Base-by-base conservation (phyloP, 2,888 invertebrate genomes). In the Arge pagana region DNA sequence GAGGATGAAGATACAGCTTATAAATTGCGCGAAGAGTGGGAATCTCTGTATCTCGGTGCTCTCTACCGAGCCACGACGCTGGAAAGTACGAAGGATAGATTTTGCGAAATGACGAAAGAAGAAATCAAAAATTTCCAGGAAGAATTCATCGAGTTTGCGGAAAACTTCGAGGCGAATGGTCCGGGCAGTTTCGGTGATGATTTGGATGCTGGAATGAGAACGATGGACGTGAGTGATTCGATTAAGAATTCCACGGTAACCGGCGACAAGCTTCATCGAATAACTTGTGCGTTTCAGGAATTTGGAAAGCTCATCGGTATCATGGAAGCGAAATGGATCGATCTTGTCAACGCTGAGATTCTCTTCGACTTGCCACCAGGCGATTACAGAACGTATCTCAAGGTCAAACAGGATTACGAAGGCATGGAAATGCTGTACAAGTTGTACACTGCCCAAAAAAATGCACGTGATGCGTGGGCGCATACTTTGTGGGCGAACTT, bases 401-500 rank as follows among this genome's bases (percentile, higher is more conserved):
- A 83, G 21, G 79, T 85, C 0, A 85, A 83, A 67, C 64, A 76
- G 0, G 87, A 90, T 58, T 90, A 80, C 65, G 78, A 81, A 13
- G 81, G 82, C 2, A 83, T 94, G 82, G 87, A 89, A 50, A 63
- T 79, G 65, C 75, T 95, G 16, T 95, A 88, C 71, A 85, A 85
- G 66, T 81, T 95, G 18, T 94, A 90, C 69, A 85, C 85, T 60
- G 82, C 85, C 1, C 92, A 93, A 73, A 89, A 87, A 78, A 81
- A 81, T 57, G 88, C 88, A 0, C 80, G 92, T 33, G 90, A 92
- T 58, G 66, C 81, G 4, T 95, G 95, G 95, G 86, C 91, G 0
- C 88, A 88, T 74, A 93, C 92, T 0, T 74, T 94, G 8, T 96
- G 96, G 96, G 85, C 82, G 5, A 87, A 96, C 74, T 79, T 96